These are phyloP conservation scores for Diplodus sargus DNA, from an alignment of 2,797 vertebrate species.

Conservation along the genomic window DNA sequence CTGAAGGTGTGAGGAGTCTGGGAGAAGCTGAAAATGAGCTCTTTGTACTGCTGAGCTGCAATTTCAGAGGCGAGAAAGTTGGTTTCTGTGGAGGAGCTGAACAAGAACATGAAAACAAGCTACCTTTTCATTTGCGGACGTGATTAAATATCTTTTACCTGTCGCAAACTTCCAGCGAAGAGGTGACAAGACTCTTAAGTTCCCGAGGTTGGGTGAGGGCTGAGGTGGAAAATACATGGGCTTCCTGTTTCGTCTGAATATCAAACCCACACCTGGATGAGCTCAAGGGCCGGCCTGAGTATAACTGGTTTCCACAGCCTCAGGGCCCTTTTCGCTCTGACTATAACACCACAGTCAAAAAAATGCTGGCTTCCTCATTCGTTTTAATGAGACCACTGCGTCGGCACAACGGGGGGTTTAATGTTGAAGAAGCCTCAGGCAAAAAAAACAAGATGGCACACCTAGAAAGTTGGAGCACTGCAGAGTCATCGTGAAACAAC, in stretches of 20 bases:
- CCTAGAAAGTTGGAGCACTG: neutral
- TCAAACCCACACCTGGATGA: conserved; percentile 59
- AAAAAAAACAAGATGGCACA: conserved; percentile 11
- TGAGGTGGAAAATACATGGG: conserved; percentile 8
- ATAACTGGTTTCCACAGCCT: conserved; percentile 53
- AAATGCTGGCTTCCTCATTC: conserved; percentile 26
- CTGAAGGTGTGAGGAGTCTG: conserved; percentile 42
- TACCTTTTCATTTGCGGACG: conserved; percentile 3
- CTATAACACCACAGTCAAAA: conserved; percentile 20
- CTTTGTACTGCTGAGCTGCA: conserved; percentile 29
- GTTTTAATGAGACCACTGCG: conserved; percentile 45
- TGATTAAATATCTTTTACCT: conserved; percentile 12
- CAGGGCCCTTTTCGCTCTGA: conserved; percentile 34
- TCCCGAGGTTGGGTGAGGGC: conserved; percentile 16
- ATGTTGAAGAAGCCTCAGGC: conserved; percentile 12
- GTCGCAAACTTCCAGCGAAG: conserved; percentile 7
- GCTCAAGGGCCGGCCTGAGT: conserved; percentile 34
- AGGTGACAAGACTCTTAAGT: conserved; percentile 16
- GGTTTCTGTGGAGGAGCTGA: conserved; percentile 15
- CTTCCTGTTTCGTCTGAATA: conserved; percentile 44
- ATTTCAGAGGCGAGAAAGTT: conserved; percentile 12
- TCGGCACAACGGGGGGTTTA: conserved; percentile 11
- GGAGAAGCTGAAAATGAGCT: conserved; percentile 27
- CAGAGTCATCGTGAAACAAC: neutral
- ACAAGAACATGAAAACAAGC: conserved; percentile 21